Evolutionary conservation across 2,797 vertebrate species (phyloP).

Genomic region (Podarcis lilfordi): DNA sequence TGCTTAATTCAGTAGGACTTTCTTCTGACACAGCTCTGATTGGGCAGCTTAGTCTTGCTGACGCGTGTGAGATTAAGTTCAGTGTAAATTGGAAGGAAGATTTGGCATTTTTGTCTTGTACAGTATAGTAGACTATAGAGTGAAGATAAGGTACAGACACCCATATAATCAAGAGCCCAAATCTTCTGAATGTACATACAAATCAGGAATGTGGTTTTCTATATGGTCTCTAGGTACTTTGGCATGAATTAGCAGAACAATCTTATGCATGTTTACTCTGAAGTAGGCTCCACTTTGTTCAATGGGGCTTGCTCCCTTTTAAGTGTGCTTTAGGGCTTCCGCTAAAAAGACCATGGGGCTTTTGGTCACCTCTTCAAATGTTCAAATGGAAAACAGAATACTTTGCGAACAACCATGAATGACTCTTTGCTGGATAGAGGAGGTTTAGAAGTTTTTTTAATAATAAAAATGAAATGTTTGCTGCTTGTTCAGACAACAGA

Average conservation of each 20-base stretch:
- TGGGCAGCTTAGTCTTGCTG: not conserved
- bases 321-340: not conserved
- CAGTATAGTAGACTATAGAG: not conserved
- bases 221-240: not conserved
- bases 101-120: constrained; percentile 7
- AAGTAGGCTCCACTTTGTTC: not conserved
- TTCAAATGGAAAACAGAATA: not conserved
- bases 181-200: not conserved
- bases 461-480: not conserved
- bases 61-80: constrained; percentile 12
- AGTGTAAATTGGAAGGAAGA: not conserved
- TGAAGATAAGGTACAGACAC: too few species aligned
- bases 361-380: not conserved
- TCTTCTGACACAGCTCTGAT: too few species aligned
- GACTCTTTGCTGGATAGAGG: not conserved
- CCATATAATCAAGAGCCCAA: not conserved
- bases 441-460: not conserved
- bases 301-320: not conserved
- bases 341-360: not conserved
- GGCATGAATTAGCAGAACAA: not conserved
- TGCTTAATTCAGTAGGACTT: too few species aligned
- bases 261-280: not conserved
- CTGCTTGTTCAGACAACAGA: not conserved
- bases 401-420: not conserved
- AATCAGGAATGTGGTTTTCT: not conserved